phyloP scores from a whole-genome alignment of 2,888 invertebrate genomes.

The Apotomis betuletana region DNA sequence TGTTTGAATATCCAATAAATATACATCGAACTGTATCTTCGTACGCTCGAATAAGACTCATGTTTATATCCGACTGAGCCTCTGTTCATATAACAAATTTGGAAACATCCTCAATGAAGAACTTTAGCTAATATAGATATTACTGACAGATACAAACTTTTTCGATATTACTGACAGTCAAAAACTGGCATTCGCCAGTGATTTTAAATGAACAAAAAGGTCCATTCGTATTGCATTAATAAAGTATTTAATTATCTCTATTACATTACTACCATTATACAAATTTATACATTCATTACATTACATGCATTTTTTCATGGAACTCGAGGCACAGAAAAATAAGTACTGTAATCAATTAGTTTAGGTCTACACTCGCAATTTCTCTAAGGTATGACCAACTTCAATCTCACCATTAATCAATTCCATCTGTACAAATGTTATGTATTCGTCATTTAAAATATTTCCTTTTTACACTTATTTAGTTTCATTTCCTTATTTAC shows the following conservation, averaged over 20 bases:
- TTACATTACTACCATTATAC: too few species aligned
- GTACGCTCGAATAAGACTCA: neutral
- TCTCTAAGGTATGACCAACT: slow-evolving; percentile 12
- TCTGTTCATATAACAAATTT: slow-evolving; percentile 1
- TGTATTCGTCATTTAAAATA: slow-evolving; percentile 12
- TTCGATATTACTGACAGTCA: neutral
- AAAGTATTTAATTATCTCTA: too few species aligned
- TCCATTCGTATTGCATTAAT: too few species aligned
- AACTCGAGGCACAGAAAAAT: neutral
- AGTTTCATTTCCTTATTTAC: slow-evolving; percentile 2
- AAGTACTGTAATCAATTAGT: neutral
- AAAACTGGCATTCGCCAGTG: too few species aligned
- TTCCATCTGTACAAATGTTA: slow-evolving; percentile 19
- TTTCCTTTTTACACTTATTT: slow-evolving; percentile 7
- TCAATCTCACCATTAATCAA: slow-evolving; percentile 20
- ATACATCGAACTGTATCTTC: too few species aligned
- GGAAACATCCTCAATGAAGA: neutral
- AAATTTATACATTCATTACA: neutral
- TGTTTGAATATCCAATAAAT: too few species aligned
- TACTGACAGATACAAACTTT: neutral
- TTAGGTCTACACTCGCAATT: slow-evolving; percentile 17
- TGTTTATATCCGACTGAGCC: neutral
- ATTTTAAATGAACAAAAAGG: too few species aligned
- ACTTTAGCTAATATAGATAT: slow-evolving; percentile 1
- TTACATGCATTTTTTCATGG: slow-evolving; percentile 2